Evolutionary conservation across 2,797 vertebrate species (phyloP), one percentile per base, ranked within the genome.

Genomic region (Cirrhinus molitorella): DNA sequence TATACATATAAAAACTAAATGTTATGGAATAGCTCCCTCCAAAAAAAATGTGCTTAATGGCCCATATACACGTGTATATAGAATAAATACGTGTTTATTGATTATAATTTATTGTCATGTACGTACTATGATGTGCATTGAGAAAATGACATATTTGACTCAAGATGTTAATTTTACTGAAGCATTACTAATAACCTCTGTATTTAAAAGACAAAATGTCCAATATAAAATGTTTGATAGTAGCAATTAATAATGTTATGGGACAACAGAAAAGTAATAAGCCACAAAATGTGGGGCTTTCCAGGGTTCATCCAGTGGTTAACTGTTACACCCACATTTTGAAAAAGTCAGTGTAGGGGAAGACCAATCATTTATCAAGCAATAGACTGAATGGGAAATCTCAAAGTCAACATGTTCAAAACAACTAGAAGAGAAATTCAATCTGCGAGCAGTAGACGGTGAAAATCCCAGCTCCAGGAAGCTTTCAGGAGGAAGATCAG

Each of bases 241-340:
- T 66, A 34, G 63, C 9, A 37, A 37, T 21, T 21, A 66, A 19
- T 66, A 37, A 66, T 66, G 19, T 57, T 59, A 11, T 59, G 14
- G 63, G n/a, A 10, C 14, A 12, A 66, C 13, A 61, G 13, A 43
- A 21, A 31, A 59, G 10, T 3, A 55, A 16, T 25, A 77, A 16
- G 23, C 23, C 6, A 1, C 21, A n/a, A 16, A 66, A 65, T n/a
- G 14, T 5, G 63, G 63, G 47, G 14, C 49, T 79, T 68, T 79
- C 63, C 63, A 55, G n/a, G n/a, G 31, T 68, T 55, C 7, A 25
- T 40, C 40, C 17, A 31, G 40, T 28, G 34, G 55, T 63, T 40
- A 67, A 79, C 9, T 67, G 31, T 79, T 21, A 79, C 47, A 79
- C 31, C 61, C 13, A 40, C 63, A 53, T 67, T 25, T 53, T 67